Evolutionary conservation across 2,888 invertebrate species (phyloP).

Genomic region (Diarsia rubi): DNA sequence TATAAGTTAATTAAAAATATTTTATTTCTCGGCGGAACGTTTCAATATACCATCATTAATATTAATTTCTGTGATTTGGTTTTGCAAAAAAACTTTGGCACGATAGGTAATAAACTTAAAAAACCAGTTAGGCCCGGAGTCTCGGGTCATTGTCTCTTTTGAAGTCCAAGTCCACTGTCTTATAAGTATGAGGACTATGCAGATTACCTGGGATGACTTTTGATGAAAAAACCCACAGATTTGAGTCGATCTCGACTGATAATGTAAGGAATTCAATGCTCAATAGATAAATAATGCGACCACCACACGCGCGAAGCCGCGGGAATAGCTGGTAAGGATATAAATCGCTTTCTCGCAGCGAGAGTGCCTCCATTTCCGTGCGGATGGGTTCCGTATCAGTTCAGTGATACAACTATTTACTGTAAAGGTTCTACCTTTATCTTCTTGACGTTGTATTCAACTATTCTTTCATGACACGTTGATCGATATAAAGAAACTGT

Average conservation of each 20-base stretch:
- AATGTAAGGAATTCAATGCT: background rate
- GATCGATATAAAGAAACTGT: background rate
- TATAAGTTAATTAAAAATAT: too few species aligned
- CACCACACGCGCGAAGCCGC: background rate
- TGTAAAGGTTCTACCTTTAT: background rate
- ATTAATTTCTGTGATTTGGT: too few species aligned
- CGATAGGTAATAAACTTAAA: too few species aligned
- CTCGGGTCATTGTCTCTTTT: too few species aligned
- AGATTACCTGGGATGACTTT: too few species aligned
- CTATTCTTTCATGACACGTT: background rate
- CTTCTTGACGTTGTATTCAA: background rate
- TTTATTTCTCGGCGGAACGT: background rate
- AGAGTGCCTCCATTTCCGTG: conserved; percentile 38
- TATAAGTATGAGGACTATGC: too few species aligned
- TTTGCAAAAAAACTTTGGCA: too few species aligned
- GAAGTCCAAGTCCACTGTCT: too few species aligned
- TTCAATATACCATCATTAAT: too few species aligned
- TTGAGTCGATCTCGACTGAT: too few species aligned
- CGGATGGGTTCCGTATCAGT: conserved; percentile 28
- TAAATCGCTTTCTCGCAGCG: conserved; percentile 47
- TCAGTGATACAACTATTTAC: background rate
- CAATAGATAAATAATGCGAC: background rate
- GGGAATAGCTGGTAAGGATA: background rate
- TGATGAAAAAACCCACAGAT: too few species aligned
- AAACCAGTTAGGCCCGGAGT: too few species aligned